Base-by-base conservation (phyloP, 1,140 invertebrate genomes). In the Fopius arisanus region DNA sequence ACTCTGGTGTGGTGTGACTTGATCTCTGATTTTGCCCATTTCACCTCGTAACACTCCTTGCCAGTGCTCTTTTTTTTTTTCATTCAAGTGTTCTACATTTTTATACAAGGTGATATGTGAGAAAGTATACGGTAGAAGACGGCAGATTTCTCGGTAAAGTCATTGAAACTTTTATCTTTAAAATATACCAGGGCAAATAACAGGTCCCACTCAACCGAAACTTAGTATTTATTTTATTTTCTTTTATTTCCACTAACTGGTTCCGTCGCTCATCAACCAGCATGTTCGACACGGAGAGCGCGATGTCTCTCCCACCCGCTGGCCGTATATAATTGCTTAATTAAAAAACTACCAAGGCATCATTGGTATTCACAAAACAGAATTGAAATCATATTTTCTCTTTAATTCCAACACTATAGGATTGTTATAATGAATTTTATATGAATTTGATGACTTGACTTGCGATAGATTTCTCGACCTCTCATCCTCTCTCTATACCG, bases 311-410 rank as follows among this genome's bases (percentile, higher is more conserved):
- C 28, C 29, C 29, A 65, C 72, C 72, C 66, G 72, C 66, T 63
- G 72, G 29, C 66, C 65, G 51, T 68, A 67, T 68, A 73, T 73
- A 73, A 73, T 73, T 73, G 67, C 72, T 73, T 73, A 73, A 73
- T 73, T 73, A 73, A 73, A 72, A 48, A 73, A 59, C 65, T 48
- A 31, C 29, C 26, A 31, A 37, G 23, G 6, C 16, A 48, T 28
- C 48, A 62, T 68, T 73, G 28, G 41, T 59, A 67, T 73, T 62
- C 66, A 21, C 29, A 68, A 65, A 65, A 73, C 66, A 73, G 66
- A 73, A 73, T 48, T 73, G 66, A 28, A 68, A 23, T 68, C 2
- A 48, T 28, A n/a, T 12, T 68, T 51, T 16, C 4, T 51, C 28
- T 29, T 67, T 43, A 14, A 43, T 41, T 4, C 7, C 43, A 19